phyloP scores from a whole-genome alignment of 2,113 vertebrate genomes.

The Barnardius zonarius region DNA sequence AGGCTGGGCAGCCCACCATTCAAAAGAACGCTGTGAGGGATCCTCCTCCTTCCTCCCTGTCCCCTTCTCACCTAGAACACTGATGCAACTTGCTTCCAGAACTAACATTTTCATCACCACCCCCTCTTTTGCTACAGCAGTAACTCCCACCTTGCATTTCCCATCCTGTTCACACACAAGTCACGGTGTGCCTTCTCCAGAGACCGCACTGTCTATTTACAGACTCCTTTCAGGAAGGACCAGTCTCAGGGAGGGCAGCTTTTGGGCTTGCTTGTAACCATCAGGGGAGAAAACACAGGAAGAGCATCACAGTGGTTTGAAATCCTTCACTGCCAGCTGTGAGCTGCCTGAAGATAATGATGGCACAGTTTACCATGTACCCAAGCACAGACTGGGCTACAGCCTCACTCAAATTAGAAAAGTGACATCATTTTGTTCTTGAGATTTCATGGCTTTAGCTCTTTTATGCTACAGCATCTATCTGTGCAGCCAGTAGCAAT shows the following conservation, averaged over 20 bases:
- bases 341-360: not conserved
- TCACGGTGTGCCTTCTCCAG: not conserved
- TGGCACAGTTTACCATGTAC: not conserved
- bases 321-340: not conserved
- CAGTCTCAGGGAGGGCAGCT: not conserved
- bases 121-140: not conserved
- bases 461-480: not conserved
- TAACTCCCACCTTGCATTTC: not conserved
- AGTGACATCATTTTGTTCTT: not conserved
- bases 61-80: not conserved
- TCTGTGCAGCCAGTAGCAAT: not conserved
- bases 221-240: not conserved
- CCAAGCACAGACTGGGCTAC: not conserved
- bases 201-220: rapidly evolving
- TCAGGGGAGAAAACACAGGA: not conserved
- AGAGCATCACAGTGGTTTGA: not conserved
- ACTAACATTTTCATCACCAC: not conserved
- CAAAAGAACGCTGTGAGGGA: not conserved
- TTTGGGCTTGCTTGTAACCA: not conserved
- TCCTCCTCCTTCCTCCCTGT: not conserved
- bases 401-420: not conserved
- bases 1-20: not conserved
- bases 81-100: not conserved
- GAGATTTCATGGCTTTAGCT: not conserved
- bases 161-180: not conserved